These are phyloP conservation scores for Sipha maydis DNA, from an alignment of 2,888 invertebrate genomes.

Conservation along the genomic window DNA sequence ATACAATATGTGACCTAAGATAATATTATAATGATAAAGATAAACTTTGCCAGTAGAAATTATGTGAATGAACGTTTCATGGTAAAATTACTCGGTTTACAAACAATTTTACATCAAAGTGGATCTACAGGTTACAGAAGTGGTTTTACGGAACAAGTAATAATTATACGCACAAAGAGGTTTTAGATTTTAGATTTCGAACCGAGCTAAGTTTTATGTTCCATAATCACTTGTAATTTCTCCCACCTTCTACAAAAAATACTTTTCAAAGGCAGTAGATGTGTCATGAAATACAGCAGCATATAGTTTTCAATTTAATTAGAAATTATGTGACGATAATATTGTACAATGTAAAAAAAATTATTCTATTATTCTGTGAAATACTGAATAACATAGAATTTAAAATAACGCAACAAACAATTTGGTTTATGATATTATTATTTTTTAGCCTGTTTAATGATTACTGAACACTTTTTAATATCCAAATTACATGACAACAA, in stretches of 20 bases:
- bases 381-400: background rate
- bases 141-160: conserved; percentile 1
- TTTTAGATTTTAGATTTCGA: conserved; percentile 26
- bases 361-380: background rate
- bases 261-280: background rate
- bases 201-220: background rate
- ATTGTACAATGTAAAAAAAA: background rate
- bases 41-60: conserved; percentile 34
- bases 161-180: conserved; percentile 19
- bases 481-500: too few species aligned
- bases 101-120: conserved; percentile 54
- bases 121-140: conserved; percentile 16
- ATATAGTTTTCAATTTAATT: background rate
- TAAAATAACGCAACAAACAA: background rate
- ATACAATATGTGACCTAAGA: background rate
- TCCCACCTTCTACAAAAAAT: too few species aligned
- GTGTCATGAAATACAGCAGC: background rate
- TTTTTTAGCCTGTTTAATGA: background rate
- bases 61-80: conserved; percentile 16
- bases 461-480: too few species aligned
- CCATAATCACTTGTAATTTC: background rate
- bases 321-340: background rate
- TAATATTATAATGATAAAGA: conserved; percentile 24
- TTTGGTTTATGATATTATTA: background rate
- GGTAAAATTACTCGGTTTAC: conserved; percentile 50